Conservation (phyloP, 2,888 invertebrate species). For the Lasioglossum pauxillum region DNA sequence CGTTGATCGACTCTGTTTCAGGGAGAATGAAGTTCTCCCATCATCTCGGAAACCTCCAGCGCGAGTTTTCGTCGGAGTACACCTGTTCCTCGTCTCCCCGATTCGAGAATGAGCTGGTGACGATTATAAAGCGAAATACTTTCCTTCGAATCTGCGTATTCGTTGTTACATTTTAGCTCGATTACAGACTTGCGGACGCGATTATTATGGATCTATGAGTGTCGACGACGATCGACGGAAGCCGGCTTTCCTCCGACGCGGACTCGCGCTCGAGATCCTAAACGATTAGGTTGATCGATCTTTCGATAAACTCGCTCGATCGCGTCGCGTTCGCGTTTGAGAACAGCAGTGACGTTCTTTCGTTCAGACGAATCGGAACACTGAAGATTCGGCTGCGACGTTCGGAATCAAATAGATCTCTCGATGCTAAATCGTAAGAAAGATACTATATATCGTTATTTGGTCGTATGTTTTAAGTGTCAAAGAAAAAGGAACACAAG, state of each 20-base stretch:
- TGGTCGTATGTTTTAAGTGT: background rate
- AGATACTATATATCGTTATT: constrained; percentile 1
- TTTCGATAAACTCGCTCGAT: background rate
- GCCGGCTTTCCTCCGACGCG: background rate
- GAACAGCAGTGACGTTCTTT: constrained; percentile 29
- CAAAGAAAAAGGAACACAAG: constrained; percentile 4
- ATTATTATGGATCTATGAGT: constrained; percentile 9
- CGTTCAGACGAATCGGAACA: background rate
- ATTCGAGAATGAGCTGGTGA: background rate
- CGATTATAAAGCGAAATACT: constrained; percentile 5
- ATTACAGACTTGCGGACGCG: constrained; percentile 18
- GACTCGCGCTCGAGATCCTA: background rate
- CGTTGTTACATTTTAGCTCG: constrained; percentile 19
- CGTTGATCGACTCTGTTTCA: background rate
- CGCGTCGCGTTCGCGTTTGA: constrained; percentile 27
- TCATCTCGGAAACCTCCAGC: background rate
- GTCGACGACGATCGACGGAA: background rate
- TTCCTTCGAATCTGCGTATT: constrained; percentile 3
- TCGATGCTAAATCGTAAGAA: constrained; percentile 1
- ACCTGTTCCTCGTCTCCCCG: background rate
- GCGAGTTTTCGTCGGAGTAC: background rate
- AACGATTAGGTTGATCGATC: background rate
- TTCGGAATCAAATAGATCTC: background rate
- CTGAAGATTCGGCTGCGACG: background rate
- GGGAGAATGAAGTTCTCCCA: background rate